A percentile compares a stretch with the other conserved stretches of the same genome.
Evolutionary conservation across 1,140 invertebrate genomes (phyloP).

Genomic region (Lerema accius): DNA sequence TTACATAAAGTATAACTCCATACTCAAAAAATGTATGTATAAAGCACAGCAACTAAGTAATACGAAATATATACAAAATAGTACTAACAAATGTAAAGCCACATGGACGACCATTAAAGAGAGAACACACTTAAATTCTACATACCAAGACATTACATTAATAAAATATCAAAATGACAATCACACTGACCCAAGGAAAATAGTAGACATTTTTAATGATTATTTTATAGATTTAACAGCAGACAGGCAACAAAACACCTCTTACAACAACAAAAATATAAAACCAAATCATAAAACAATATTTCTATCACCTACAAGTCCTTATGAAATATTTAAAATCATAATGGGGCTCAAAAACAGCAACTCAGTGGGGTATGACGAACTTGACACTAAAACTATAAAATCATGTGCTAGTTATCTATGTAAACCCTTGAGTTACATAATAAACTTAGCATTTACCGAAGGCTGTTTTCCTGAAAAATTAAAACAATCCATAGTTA

Average conservation of each 20-base stretch:
- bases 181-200: conserved; percentile 1
- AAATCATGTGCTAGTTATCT: conserved; percentile 12
- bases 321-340: conserved; percentile 13
- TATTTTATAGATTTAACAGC: conserved; percentile 14
- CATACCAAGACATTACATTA: background rate
- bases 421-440: conserved; percentile 7
- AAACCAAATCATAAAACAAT: conserved; percentile 4
- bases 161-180: conserved; percentile 5
- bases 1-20: conserved; percentile 5
- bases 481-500: conserved; percentile 7
- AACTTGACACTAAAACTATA: conserved; percentile 6
- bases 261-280: background rate
- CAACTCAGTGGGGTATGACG: conserved; percentile 20
- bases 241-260: background rate
- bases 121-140: background rate
- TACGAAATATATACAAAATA: conserved; percentile 11
- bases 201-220: conserved; percentile 12
- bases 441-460: conserved; percentile 16
- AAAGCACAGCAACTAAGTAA: conserved; percentile 8
- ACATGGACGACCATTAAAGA: conserved; percentile 16
- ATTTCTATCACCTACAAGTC: conserved; percentile 1
- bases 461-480: conserved; percentile 14
- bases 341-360: conserved; percentile 7
- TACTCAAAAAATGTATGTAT: conserved; percentile 3
- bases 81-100: conserved; percentile 17